These are phyloP conservation scores for Eledone cirrhosa DNA, from an alignment of 2,888 invertebrate species.

Conservation along the genomic window DNA sequence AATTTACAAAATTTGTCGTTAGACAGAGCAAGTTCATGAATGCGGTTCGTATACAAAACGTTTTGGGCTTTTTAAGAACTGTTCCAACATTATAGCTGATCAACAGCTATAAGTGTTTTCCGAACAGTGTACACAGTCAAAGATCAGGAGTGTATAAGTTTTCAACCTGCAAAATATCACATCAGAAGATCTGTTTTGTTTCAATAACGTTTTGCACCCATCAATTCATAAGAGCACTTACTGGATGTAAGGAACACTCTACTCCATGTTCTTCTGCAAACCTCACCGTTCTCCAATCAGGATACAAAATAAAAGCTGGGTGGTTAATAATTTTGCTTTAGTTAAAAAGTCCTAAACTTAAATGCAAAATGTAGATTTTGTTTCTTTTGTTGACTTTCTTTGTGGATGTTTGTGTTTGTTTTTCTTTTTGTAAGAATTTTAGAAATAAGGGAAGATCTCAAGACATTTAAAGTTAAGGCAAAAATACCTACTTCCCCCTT, in stretches of 20 bases:
- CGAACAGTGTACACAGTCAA: not conserved
- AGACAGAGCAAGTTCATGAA: slow-evolving; percentile 21
- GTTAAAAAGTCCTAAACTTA: too few species aligned
- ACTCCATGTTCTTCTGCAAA: slow-evolving; percentile 3
- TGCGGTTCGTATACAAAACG: slow-evolving; percentile 9
- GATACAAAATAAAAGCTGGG: too few species aligned
- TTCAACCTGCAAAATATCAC: slow-evolving; percentile 17
- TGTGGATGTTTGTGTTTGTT: too few species aligned
- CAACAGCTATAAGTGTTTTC: slow-evolving; percentile 11
- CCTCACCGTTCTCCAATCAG: not conserved
- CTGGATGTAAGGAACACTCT: slow-evolving; percentile 25
- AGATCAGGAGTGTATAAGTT: too few species aligned
- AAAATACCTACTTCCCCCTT: too few species aligned
- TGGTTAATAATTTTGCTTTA: too few species aligned
- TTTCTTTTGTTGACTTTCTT: too few species aligned
- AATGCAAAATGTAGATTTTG: too few species aligned
- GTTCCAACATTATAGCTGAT: slow-evolving; percentile 8
- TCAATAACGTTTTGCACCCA: slow-evolving; percentile 19
- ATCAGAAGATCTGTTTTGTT: slow-evolving; percentile 24
- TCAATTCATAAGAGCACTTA: slow-evolving; percentile 27
- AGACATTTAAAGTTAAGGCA: too few species aligned
- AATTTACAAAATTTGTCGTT: slow-evolving; percentile 26
- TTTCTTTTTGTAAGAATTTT: too few species aligned
- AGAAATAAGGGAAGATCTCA: too few species aligned
- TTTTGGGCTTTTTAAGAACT: not conserved